These are phyloP conservation scores for Forbesichthys agassizii DNA, from an alignment of 2,113 vertebrate genomes.

Conservation along the genomic window DNA sequence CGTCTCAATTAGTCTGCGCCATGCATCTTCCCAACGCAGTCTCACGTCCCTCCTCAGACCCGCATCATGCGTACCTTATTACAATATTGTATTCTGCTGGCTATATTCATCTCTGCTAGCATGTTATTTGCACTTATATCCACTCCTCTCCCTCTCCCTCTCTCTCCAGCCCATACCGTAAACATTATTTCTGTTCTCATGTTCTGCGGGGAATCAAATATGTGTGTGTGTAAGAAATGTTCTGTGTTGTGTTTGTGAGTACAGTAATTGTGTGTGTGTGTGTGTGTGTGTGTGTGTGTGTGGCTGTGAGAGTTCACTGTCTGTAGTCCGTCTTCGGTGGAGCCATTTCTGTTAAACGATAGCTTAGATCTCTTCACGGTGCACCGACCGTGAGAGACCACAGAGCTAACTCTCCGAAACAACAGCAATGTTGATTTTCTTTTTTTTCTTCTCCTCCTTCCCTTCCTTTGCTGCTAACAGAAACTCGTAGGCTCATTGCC, in stretches of 20 bases:
- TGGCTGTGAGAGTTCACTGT: not conserved
- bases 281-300: constrained; percentile 3
- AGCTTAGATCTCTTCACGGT: constrained; percentile 61
- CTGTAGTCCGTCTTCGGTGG: constrained; percentile 49
- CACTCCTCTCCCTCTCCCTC: constrained; percentile 11
- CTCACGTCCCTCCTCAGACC: constrained; percentile 59
- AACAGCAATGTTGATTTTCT: constrained; percentile 49
- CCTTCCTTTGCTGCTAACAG: constrained; percentile 32
- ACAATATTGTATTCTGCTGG: constrained; percentile 63
- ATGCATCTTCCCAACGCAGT: constrained; percentile 60
- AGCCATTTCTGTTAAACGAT: constrained; percentile 58
- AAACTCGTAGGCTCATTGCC: constrained; percentile 31
- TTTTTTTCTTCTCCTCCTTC: constrained; percentile 1
- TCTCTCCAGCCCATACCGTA: not conserved
- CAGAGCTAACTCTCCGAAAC: constrained; percentile 50
- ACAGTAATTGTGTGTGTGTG: not conserved
- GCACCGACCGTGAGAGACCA: constrained; percentile 48
- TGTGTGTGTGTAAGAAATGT: constrained; percentile 1
- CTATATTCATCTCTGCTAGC: not conserved
- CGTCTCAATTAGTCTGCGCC: constrained; percentile 72
- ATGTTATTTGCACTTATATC: not conserved
- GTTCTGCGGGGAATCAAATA: not conserved
- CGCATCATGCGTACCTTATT: constrained; percentile 67
- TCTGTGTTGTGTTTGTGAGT: not conserved
- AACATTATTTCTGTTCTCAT: not conserved